Conservation (phyloP, 92 coral and sea anemone species). For the Chrysogorgia sp. region DNA sequence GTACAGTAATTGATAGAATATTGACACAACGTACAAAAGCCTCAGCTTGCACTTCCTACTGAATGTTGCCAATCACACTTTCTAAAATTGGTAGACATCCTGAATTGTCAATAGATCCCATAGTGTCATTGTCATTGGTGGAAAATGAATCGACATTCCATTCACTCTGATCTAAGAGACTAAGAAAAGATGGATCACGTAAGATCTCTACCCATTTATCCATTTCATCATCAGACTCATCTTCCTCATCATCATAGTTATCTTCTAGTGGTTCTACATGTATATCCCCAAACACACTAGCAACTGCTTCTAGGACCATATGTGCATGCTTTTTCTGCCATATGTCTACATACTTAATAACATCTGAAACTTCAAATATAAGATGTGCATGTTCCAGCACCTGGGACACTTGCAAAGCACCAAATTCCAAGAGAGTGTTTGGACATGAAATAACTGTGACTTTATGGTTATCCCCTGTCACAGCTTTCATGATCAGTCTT, state of each 20-base stretch:
- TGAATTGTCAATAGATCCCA: constrained; percentile 10
- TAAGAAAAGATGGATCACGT: constrained; percentile 45
- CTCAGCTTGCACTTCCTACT: no score
- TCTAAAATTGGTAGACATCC: no score
- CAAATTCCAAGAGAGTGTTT: background rate
- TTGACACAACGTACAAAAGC: no score
- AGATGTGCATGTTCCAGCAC: background rate
- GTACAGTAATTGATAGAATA: no score
- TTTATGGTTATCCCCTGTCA: background rate
- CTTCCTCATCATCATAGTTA: background rate
- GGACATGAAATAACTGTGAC: no score
- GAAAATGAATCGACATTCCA: constrained; percentile 33
- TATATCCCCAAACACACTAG: background rate
- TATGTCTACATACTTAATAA: background rate
- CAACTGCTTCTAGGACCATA: no score
- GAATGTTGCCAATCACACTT: no score
- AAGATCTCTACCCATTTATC: constrained; percentile 40
- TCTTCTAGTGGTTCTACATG: constrained; percentile 15
- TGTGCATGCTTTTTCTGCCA: constrained; percentile 5
- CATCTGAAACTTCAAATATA: background rate
- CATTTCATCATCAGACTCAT: constrained; percentile 40
- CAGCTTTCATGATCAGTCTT: background rate
- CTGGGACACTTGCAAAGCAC: background rate
- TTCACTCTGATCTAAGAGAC: constrained; percentile 40
- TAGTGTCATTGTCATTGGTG: background rate